These are phyloP conservation scores for Macrosoma leucophasiata DNA, from an alignment of 2,888 invertebrate genomes.

Conservation along the genomic window DNA sequence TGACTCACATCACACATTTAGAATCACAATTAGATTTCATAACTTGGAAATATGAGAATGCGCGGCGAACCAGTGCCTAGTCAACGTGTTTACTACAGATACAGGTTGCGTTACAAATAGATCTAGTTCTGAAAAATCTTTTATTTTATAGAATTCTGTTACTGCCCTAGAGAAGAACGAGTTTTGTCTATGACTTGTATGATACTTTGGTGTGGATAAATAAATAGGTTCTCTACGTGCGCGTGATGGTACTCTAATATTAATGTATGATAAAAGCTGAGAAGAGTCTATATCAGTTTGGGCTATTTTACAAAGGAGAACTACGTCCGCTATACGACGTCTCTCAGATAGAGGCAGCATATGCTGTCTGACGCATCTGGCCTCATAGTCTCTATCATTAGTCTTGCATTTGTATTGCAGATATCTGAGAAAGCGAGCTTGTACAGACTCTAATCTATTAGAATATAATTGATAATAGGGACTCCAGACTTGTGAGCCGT, in stretches of 20 bases:
- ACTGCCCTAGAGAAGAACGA: no score
- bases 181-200: no score
- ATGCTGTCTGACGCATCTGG: not conserved
- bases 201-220: no score
- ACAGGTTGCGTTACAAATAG: no score
- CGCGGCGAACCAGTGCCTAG: no score
- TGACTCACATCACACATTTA: no score
- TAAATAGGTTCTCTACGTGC: no score
- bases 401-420: not conserved
- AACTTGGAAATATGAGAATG: no score
- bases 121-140: no score
- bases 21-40: no score
- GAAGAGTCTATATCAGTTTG: conserved; percentile 1
- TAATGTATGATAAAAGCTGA: not conserved
- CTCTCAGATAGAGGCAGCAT: not conserved
- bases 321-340: not conserved
- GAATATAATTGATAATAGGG: conserved; percentile 1
- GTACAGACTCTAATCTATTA: conserved; percentile 5
- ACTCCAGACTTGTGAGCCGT: conserved; percentile 11
- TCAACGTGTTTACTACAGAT: no score
- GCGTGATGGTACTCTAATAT: not conserved
- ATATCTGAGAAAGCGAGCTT: conserved; percentile 1
- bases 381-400: not conserved
- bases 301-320: not conserved
- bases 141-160: no score